Evolutionary conservation across 35 echinoderm and acorn worm species (phyloP), one percentile per base, ranked within the genome.

Genomic region (Ptychodera flava): DNA sequence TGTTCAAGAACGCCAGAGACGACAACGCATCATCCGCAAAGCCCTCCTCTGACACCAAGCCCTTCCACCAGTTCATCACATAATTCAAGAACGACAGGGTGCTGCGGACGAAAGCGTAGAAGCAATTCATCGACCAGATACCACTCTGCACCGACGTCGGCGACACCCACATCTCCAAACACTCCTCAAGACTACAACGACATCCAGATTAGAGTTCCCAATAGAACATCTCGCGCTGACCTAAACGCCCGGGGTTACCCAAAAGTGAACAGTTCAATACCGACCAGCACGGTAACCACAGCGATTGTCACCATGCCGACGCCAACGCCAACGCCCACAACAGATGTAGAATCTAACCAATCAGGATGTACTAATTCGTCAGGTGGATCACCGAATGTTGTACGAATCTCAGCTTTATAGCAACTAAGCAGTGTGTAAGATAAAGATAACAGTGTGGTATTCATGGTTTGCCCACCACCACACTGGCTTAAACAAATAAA

Each of bases 1-100:
- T 99, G 94, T 78, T 85, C 93, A 37, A 77, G 96, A 29, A 80
- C 93, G 36, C 77, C 94, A 77, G 87, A 80, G 0, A 84, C 94
- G 6, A 85, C 83, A n/a, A n/a, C 82, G 15, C 82, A 83, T 16
- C 33, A 35, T 35, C 33, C 34, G 30, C 34, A 28, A 29, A 88
- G 80, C 31, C 87, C 64, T 31, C 89, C 89, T 38, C 1, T 91
- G 27, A 79, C 89, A 0, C 79, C 89, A 28, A 94, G 86, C 84
- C 88, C 89, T 33, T 88, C 88, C 35, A 80, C 85, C 30, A 76
- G 35, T 77, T 85, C 82, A 36, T 27, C 82, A 10, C 82, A 83
- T 36, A 38, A 87, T 78, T 86, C 87, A 79, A 80, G 81, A 88
- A 52, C 86, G 86, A 38, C 81, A 90, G 82, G 35, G 30, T 28